These are phyloP conservation scores for Hetaerina titia DNA, from an alignment of 2,888 invertebrate genomes.

Conservation along the genomic window DNA sequence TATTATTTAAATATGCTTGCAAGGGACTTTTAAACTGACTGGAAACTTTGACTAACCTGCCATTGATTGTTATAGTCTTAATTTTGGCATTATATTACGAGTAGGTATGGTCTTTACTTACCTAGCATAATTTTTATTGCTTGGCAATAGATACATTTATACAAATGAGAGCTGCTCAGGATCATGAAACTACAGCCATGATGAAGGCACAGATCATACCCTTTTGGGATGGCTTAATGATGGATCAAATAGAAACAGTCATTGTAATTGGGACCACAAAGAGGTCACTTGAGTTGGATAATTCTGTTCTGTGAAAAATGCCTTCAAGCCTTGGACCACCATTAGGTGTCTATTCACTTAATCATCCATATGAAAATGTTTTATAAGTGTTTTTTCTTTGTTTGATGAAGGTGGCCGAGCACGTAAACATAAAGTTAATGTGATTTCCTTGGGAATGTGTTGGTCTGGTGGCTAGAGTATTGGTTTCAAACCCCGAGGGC, in stretches of 20 bases:
- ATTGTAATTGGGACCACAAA: conserved; percentile 99
- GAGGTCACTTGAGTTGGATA: conserved; percentile 96
- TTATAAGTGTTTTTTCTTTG: too few species aligned
- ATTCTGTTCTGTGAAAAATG: conserved; percentile 96
- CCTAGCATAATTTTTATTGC: neutral
- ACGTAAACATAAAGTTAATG: too few species aligned
- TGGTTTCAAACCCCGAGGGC: too few species aligned
- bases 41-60: too few species aligned
- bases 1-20: too few species aligned
- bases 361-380: too few species aligned
- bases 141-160: conserved; percentile 90
- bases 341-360: too few species aligned
- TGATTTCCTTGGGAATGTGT: too few species aligned
- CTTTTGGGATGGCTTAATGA: conserved; percentile 98
- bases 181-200: conserved; percentile 99
- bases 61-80: neutral
- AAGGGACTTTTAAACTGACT: too few species aligned
- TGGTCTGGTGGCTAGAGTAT: too few species aligned
- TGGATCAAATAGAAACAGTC: conserved; percentile 89
- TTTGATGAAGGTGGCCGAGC: too few species aligned
- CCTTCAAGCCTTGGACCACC: conserved; percentile 94
- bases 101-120: neutral
- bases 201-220: conserved; percentile 99
- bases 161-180: conserved; percentile 91
- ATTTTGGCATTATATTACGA: neutral